Base-by-base conservation (phyloP, 2,888 invertebrate species). In the Nesidiocoris tenuis region DNA sequence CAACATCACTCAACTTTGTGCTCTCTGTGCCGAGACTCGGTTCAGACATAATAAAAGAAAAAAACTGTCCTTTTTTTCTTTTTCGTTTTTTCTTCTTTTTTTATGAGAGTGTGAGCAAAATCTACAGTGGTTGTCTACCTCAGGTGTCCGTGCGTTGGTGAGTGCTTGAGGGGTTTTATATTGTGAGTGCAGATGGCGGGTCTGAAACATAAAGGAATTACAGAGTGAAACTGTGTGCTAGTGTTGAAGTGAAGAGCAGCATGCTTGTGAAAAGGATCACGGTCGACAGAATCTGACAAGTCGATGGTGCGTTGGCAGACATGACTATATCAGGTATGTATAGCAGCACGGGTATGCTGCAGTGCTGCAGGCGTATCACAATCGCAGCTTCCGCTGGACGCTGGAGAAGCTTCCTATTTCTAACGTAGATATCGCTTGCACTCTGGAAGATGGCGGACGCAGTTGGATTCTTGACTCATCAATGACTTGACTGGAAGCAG, bases 191-290 rank as follows among this genome's bases (percentile, higher is more conserved):
- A 75, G 75, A 61, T 75, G 77, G 77, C 77, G 72, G 77, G 72
- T 77, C 77, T 77, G 77, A 77, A 77, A 77, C 77, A 77, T 77
- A 77, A 77, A 75, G 77, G 75, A 77, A 75, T 76, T 68, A 77
- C 71, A 77, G 77, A 77, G 77, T 77, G 77, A 77, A 57, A 70
- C 70, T 77, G 77, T 77, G 75, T 75, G 77, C 70, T 74, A 66
- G 74, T 76, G 76, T 76, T 59, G 54, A 25, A 39, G 74, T 74
- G 74, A 70, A 74, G 75, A 75, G 75, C 75, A 75, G 75, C 68
- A 68, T 68, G 67, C 68, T 59, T 68, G 59, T 54, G 39, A 68
- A 61, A 61, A 72, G 63, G 75, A 22, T 56, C 57, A 75, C 75
- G 68, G 75, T 67, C 75, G 75, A 75, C 67, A 67, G 70, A 25